Evolutionary conservation across 2,113 vertebrate species (phyloP).

Genomic region (Eclectus roratus): DNA sequence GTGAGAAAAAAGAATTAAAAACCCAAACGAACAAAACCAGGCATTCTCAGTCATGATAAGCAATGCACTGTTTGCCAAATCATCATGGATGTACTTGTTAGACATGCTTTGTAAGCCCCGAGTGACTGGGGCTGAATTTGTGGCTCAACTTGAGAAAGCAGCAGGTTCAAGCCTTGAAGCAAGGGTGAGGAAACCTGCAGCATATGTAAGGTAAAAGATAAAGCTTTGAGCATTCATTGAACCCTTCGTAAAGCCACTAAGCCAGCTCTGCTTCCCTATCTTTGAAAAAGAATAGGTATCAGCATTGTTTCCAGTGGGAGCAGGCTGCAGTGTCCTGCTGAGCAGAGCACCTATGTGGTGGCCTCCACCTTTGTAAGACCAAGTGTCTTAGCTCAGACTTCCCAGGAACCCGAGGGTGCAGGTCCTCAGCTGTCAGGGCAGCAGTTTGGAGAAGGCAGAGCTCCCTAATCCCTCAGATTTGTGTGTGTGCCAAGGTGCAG

Average conservation of each 20-base stretch:
- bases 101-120: not conserved
- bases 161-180: slow-evolving; percentile 19
- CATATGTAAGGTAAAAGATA: not conserved
- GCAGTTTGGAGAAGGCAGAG: not conserved
- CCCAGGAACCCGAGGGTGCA: not conserved
- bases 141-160: not conserved
- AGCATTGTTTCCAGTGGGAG: not conserved
- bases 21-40: not conserved
- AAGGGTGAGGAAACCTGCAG: not conserved
- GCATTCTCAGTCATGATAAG: not conserved
- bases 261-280: not conserved
- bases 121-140: not conserved
- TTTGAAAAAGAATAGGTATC: not conserved
- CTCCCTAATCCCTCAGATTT: not conserved
- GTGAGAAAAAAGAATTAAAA: not conserved
- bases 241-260: not conserved
- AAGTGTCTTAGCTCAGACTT: not conserved
- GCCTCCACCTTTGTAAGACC: not conserved
- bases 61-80: not conserved
- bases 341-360: not conserved
- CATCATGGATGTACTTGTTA: not conserved
- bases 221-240: not conserved
- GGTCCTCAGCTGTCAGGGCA: not conserved
- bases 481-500: not conserved
- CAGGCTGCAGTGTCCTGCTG: not conserved